A percentile compares a stretch with the other conserved stretches of the same genome.
Evolutionary conservation across 2,888 invertebrate genomes (phyloP).

Genomic region (Leptinotarsa haldemani): DNA sequence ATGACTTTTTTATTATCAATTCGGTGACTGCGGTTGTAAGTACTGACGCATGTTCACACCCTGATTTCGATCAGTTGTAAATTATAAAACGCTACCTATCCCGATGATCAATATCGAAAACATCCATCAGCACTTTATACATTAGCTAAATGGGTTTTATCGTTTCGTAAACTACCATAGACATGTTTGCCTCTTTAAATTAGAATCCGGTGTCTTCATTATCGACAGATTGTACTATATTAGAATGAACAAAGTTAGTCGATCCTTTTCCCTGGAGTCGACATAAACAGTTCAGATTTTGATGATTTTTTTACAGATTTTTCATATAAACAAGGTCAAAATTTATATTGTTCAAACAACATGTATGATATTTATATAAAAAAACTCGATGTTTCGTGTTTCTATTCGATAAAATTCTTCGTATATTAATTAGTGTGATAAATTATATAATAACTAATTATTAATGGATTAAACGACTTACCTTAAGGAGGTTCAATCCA

Average conservation of each 20-base stretch:
- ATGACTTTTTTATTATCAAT: slow-evolving; percentile 1
- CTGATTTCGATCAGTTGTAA: slow-evolving; percentile 12
- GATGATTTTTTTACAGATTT: too few relatives aligned
- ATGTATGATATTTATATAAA: too few relatives aligned
- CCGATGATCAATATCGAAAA: slow-evolving; percentile 4
- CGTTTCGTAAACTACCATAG: background rate
- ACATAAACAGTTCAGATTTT: too few relatives aligned
- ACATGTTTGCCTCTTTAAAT: background rate
- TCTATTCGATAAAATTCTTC: too few relatives aligned
- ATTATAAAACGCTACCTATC: slow-evolving; percentile 14
- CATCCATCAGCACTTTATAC: slow-evolving; percentile 12
- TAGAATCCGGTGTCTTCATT: slow-evolving; percentile 14
- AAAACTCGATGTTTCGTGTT: too few relatives aligned
- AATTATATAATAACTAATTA: too few relatives aligned
- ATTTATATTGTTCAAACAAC: too few relatives aligned
- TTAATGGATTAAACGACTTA: too few relatives aligned
- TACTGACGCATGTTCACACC: slow-evolving; percentile 8
- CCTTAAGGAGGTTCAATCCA: too few relatives aligned
- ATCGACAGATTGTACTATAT: background rate
- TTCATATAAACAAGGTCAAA: too few relatives aligned
- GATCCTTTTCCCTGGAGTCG: too few relatives aligned
- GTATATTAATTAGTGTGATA: too few relatives aligned
- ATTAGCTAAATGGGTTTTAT: slow-evolving; percentile 16
- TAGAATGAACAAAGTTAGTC: background rate
- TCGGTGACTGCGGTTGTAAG: background rate